Conservation (phyloP, 2,797 vertebrate species). For the Furcifer pardalis region DNA sequence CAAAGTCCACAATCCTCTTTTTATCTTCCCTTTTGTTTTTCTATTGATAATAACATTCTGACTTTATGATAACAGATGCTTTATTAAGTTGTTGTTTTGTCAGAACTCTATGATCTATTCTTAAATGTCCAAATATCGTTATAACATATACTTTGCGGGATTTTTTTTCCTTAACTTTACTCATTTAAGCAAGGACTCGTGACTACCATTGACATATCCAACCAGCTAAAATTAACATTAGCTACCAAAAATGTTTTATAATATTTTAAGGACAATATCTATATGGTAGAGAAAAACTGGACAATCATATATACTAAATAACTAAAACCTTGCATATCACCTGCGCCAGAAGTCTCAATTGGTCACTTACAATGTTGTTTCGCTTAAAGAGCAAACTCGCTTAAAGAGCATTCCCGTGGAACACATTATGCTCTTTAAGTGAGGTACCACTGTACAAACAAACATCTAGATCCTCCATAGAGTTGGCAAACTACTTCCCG, state of each 20-base stretch:
- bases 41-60: background rate
- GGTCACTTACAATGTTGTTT: too few species aligned
- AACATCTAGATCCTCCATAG: slow-evolving; percentile 50
- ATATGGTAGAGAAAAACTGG: slow-evolving; percentile 35
- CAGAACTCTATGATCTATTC: background rate
- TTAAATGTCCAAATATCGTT: background rate
- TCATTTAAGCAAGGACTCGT: background rate
- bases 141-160: background rate
- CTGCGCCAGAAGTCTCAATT: too few species aligned
- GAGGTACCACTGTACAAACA: too few species aligned
- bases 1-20: background rate
- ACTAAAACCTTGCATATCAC: too few species aligned
- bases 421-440: too few species aligned
- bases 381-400: too few species aligned
- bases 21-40: background rate
- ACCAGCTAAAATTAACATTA: too few species aligned
- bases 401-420: too few species aligned
- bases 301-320: slow-evolving; percentile 32
- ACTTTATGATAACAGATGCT: background rate
- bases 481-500: slow-evolving; percentile 31
- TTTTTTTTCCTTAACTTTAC: background rate
- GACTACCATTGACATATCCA: background rate
- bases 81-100: background rate
- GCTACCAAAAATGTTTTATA: slow-evolving; percentile 14
- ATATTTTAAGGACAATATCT: slow-evolving; percentile 42